phyloP scores from a whole-genome alignment of 2,113 vertebrate species.

The Apaloderma vittatum region DNA sequence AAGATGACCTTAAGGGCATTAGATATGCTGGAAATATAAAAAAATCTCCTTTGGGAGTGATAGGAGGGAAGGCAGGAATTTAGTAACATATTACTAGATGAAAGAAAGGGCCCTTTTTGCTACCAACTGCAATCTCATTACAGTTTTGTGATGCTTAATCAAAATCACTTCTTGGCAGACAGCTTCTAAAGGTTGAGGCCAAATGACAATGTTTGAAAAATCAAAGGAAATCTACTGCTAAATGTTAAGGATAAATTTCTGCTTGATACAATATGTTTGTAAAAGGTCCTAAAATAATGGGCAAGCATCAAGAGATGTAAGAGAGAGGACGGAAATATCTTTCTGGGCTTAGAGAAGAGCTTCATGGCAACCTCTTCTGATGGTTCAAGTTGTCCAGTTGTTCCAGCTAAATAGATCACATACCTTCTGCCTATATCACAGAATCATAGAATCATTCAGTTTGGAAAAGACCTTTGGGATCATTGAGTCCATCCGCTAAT shows the following conservation, averaged over 20 bases:
- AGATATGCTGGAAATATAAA: neutral
- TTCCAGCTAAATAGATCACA: neutral
- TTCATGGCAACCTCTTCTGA: neutral
- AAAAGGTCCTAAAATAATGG: neutral
- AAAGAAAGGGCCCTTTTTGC: neutral
- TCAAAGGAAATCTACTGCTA: neutral
- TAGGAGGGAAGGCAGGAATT: neutral
- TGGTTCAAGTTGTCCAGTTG: neutral
- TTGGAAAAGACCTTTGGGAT: too few relatives aligned
- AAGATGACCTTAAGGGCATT: neutral
- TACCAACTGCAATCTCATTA: neutral
- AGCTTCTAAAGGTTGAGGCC: neutral
- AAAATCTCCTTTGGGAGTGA: neutral
- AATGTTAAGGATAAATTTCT: neutral
- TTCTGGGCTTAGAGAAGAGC: neutral
- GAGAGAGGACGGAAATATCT: neutral
- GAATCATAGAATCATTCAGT: too few relatives aligned
- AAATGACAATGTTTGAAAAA: neutral
- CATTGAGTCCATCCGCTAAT: too few relatives aligned
- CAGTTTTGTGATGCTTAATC: neutral
- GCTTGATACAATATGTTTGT: neutral
- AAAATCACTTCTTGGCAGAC: neutral
- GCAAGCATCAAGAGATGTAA: neutral
- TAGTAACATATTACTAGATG: neutral
- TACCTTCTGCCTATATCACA: neutral